phyloP scores from a whole-genome alignment of 2,113 vertebrate genomes.

The Apaloderma vittatum region DNA sequence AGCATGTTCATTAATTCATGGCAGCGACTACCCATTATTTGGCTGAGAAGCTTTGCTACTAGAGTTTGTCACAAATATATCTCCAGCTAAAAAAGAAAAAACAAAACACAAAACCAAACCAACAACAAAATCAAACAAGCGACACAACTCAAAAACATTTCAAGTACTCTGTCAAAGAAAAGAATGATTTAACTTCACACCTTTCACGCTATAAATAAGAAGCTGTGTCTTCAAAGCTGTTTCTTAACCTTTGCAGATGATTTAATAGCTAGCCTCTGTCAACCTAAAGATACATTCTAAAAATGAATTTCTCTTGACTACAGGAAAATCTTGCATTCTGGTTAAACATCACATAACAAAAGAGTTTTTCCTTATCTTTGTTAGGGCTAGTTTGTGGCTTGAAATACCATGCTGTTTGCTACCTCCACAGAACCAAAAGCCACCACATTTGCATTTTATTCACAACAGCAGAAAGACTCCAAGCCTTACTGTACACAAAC shows the following conservation, averaged over 20 bases:
- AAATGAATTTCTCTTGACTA: background rate
- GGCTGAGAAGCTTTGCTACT: background rate
- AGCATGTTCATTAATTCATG: background rate
- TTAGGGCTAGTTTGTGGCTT: background rate
- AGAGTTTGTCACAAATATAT: background rate
- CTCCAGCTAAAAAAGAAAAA: background rate
- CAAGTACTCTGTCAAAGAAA: background rate
- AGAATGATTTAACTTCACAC: background rate
- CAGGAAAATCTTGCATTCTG: background rate
- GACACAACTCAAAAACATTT: background rate
- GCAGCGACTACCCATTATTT: background rate
- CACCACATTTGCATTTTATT: background rate
- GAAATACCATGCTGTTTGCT: background rate
- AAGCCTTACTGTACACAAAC: background rate
- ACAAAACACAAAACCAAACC: background rate
- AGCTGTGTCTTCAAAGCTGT: background rate
- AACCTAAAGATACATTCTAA: background rate
- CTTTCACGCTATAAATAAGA: background rate
- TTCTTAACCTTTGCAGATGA: background rate
- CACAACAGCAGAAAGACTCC: background rate
- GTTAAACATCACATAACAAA: background rate
- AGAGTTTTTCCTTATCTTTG: background rate
- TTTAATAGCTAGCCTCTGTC: background rate
- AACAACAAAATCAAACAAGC: background rate
- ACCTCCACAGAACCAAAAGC: background rate